Conservation (phyloP, 2,888 invertebrate genomes). For the Eristalis pertinax region DNA sequence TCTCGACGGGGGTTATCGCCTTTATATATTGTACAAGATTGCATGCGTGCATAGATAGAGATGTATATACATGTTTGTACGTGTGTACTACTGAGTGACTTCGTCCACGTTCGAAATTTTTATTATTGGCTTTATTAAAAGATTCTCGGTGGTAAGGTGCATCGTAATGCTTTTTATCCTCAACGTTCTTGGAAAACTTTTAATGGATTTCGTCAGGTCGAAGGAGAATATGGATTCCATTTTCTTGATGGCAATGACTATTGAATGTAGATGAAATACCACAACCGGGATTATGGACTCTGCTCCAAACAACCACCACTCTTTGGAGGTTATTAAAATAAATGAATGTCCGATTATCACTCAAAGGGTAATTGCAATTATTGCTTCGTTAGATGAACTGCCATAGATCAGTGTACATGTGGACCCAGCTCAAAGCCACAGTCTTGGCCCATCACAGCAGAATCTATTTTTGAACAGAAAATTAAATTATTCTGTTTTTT, state of each 20-base stretch:
- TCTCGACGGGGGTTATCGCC: background rate
- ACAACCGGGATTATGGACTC: background rate
- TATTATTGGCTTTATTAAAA: constrained; percentile 28
- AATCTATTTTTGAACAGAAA: constrained; percentile 1
- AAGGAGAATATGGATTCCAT: background rate
- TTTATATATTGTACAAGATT: background rate
- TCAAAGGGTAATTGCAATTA: background rate
- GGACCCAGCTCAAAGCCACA: background rate
- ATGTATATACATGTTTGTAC: background rate
- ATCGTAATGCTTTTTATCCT: constrained; percentile 1
- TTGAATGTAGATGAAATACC: background rate
- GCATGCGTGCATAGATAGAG: background rate
- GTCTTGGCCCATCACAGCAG: background rate
- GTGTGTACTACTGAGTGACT: background rate
- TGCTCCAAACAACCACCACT: background rate
- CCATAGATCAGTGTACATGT: background rate
- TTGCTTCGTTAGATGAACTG: background rate
- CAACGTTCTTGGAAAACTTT: constrained; percentile 1
- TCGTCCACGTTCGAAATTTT: background rate
- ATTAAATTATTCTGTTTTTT: constrained; percentile 20
- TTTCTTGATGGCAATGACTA: background rate
- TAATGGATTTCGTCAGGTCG: background rate
- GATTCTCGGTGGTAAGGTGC: background rate
- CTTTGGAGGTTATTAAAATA: background rate
- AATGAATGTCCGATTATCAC: background rate